Evolutionary conservation across 2,113 vertebrate genomes (phyloP).

Genomic region (Psophia crepitans): DNA sequence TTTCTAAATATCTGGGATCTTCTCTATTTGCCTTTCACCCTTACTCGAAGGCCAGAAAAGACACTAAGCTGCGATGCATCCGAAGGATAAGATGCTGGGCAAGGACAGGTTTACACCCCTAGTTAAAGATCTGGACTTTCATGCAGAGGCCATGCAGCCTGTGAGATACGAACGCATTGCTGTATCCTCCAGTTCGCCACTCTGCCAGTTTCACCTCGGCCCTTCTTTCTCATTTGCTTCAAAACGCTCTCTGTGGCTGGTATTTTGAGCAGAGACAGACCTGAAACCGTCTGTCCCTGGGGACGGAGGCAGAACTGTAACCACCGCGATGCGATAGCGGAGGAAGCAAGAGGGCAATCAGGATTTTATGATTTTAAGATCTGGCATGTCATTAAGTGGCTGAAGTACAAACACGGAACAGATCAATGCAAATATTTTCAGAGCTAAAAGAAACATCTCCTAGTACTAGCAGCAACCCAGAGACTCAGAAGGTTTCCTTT

Average conservation of each 20-base stretch:
- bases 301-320: background rate
- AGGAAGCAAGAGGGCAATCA: background rate
- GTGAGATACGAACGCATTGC: background rate
- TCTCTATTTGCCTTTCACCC: background rate
- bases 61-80: background rate
- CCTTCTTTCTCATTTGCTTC: background rate
- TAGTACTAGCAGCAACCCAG: background rate
- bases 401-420: background rate
- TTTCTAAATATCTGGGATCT: background rate
- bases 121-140: background rate
- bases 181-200: background rate
- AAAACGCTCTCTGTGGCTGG: background rate
- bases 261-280: background rate
- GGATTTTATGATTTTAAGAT: background rate
- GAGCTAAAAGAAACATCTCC: background rate
- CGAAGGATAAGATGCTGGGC: background rate
- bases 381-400: background rate
- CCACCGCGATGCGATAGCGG: background rate
- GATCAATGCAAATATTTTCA: background rate
- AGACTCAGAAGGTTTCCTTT: background rate
- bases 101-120: background rate
- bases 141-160: background rate
- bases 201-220: background rate
- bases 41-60: background rate
- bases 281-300: background rate